Evolutionary conservation across 2,113 vertebrate genomes (phyloP), one percentile per base, ranked within the genome.

Genomic region (Stigmatopora argus): DNA sequence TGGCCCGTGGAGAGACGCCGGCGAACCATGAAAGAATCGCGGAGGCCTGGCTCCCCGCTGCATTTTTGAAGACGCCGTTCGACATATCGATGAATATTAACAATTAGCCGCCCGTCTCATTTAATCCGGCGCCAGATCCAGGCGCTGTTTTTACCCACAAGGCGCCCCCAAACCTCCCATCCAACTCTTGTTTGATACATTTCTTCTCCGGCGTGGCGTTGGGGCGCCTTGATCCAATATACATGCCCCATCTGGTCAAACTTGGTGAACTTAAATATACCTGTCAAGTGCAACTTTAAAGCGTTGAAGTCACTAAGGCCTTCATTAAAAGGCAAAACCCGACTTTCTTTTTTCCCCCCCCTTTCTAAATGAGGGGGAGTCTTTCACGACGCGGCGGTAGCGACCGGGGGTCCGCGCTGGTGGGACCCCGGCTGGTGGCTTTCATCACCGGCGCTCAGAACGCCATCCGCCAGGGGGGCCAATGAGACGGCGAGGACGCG

Each of bases 201-300:
- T 75, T 82, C 73, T 81, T 75, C 79, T 65, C 76, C 65, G 31
- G 74, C 75, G 68, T 73, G 73, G 75, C 75, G 84, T 89, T 88
- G 78, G n/a, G 86, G 81, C 87, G 82, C 81, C 85, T 90, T 88
- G 41, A 88, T 90, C 86, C 79, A 89, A 90, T 87, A 90, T 90
- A 85, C 83, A 89, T 90, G 86, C 61, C 83, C 87, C 86, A 87
- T 91, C 87, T 90, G 89, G 88, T 88, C 88, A 89, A 83, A 86
- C 86, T 87, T 80, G 82, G 78, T 88, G 81, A 90, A 90, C 89
- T 90, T 87, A 86, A 89, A 86, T 87, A 85, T 89, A 89, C 88
- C 90, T 92, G 90, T 91, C 90, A 91, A 88, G 82, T 84, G 85
- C 79, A 89, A 88, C 84, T 88, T 89, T 78, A 85, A 88, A 88